phyloP scores from a whole-genome alignment of 2,888 invertebrate species.

The Macrosoma leucophasiata region DNA sequence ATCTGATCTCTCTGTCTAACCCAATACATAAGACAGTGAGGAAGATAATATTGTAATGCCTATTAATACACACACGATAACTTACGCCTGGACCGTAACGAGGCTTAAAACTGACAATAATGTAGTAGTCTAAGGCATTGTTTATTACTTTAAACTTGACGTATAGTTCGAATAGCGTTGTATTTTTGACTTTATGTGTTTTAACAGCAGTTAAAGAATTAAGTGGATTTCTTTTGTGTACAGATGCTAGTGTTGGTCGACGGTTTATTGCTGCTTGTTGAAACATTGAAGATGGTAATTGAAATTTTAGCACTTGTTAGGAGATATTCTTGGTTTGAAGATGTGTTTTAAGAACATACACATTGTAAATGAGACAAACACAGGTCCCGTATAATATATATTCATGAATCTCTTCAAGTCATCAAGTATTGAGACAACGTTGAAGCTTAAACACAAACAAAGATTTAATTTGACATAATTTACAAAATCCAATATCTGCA shows the following conservation, averaged over 20 bases:
- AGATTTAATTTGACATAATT: conserved; percentile 2
- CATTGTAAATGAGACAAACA: conserved; percentile 10
- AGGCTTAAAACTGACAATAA: conserved; percentile 58
- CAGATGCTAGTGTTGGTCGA: too few species aligned
- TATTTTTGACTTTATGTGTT: conserved; percentile 59
- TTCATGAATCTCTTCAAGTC: too few species aligned
- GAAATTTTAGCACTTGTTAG: conserved; percentile 2
- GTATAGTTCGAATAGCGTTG: conserved; percentile 41
- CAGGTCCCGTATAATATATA: too few species aligned
- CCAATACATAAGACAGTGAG: too few species aligned
- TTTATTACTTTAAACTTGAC: conserved; percentile 52
- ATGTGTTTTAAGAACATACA: conserved; percentile 2
- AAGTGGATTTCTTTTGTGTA: conserved; percentile 27
- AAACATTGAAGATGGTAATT: too few species aligned
- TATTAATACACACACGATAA: too few species aligned
- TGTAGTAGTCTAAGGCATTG: conserved; percentile 47
- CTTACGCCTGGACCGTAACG: conserved; percentile 44
- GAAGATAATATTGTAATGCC: too few species aligned
- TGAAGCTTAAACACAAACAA: too few species aligned
- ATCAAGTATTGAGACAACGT: too few species aligned
- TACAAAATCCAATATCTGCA: conserved; percentile 35
- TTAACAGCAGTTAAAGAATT: conserved; percentile 44
- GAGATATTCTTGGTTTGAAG: conserved; percentile 2
- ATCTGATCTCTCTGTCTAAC: too few species aligned
- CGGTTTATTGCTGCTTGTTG: conserved; percentile 23